A percentile compares a stretch with the other conserved stretches of the same genome.
These are phyloP conservation scores for Rhopilema esculentum DNA, from an alignment of 30 jellyfish, hydroid and myxozoan genomes.

Conservation along the genomic window DNA sequence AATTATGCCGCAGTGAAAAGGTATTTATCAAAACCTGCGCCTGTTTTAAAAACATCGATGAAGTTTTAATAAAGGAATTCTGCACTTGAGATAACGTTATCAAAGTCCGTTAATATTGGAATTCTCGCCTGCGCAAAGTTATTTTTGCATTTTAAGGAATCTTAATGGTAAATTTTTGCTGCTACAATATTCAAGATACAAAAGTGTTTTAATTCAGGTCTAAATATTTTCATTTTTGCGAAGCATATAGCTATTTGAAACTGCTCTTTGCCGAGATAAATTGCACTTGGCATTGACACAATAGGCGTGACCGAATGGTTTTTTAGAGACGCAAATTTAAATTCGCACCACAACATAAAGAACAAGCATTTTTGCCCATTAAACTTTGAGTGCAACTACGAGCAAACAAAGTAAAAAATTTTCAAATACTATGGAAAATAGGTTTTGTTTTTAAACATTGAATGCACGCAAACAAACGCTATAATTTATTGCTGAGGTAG, in stretches of 20 bases:
- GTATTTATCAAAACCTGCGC: background rate
- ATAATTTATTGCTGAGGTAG: too few species aligned
- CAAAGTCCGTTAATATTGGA: background rate
- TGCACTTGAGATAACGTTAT: background rate
- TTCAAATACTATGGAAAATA: too few species aligned
- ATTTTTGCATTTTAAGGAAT: background rate
- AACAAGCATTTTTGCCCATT: too few species aligned
- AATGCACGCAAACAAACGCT: too few species aligned
- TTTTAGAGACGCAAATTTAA: too few species aligned
- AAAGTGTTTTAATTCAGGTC: background rate
- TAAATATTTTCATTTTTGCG: background rate
- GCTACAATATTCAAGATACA: background rate
- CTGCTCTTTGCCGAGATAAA: too few species aligned
- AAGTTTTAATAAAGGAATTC: background rate
- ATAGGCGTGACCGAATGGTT: too few species aligned
- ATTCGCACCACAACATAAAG: too few species aligned
- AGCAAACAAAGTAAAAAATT: too few species aligned
- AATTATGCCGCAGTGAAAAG: slow-evolving; percentile 10
- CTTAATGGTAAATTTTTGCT: background rate
- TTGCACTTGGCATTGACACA: too few species aligned
- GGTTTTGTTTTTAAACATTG: too few species aligned
- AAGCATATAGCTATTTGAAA: background rate
- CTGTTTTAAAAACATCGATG: background rate
- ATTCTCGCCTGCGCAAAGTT: background rate
- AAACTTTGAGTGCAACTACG: too few species aligned